phyloP scores from a whole-genome alignment of 1,140 invertebrate species.

The Heliconius himera region DNA sequence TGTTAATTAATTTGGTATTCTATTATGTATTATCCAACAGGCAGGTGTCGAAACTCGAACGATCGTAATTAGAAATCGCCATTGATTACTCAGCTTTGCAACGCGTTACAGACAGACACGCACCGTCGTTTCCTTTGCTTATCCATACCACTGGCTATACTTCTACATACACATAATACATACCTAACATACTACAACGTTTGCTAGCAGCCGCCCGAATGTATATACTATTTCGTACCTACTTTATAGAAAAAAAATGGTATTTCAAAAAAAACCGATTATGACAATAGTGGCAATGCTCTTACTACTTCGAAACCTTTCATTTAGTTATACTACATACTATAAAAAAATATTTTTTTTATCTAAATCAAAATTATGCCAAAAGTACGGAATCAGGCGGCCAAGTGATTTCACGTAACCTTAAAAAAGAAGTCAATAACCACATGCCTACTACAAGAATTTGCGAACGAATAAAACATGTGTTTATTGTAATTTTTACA shows the following conservation, averaged over 20 bases:
- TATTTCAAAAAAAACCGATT: no score
- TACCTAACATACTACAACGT: not conserved
- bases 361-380: no score
- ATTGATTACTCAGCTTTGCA: constrained; percentile 41
- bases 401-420: not conserved
- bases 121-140: constrained; percentile 26
- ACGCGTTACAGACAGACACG: constrained; percentile 30
- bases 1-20: not conserved
- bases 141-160: not conserved
- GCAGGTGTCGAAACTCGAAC: constrained; percentile 33
- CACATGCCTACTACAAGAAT: not conserved
- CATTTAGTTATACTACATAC: no score
- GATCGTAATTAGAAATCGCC: constrained; percentile 49
- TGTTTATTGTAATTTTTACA: not conserved
- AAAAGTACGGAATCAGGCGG: no score
- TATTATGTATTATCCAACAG: constrained; percentile 19
- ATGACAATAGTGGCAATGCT: not conserved
- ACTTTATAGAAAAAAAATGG: no score
- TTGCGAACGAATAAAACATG: not conserved
- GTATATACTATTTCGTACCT: no score
- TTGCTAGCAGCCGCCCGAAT: not conserved
- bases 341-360: no score
- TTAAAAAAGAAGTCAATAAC: not conserved
- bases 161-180: not conserved
- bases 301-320: no score